phyloP scores from a whole-genome alignment of 2,113 vertebrate genomes.

The Butorides virescens region DNA sequence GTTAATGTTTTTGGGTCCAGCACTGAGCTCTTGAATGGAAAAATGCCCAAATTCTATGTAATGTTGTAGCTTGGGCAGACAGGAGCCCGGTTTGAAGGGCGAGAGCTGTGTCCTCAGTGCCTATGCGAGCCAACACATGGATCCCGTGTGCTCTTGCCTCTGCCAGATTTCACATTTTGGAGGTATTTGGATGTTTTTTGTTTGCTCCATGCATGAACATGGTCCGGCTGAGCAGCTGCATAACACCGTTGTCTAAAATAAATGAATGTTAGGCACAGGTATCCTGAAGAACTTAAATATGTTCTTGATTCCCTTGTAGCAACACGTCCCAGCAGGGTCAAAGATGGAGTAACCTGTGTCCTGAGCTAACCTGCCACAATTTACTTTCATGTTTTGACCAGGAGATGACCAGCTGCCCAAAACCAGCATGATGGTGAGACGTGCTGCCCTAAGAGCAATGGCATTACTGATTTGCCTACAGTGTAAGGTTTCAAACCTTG shows the following conservation, averaged over 20 bases:
- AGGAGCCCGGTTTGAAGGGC: neutral
- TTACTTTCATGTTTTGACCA: neutral
- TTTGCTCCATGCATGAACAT: neutral
- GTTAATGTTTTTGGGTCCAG: neutral
- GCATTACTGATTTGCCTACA: neutral
- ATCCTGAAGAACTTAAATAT: neutral
- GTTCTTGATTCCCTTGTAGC: neutral
- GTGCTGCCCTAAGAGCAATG: neutral
- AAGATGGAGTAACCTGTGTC: neutral
- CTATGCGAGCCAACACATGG: neutral
- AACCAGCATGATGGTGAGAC: neutral
- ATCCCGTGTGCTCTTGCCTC: neutral
- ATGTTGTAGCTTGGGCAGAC: neutral
- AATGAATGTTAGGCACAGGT: neutral
- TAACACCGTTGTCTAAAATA: neutral
- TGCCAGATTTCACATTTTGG: neutral
- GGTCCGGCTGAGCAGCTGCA: neutral
- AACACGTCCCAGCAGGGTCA: neutral
- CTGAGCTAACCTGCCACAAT: neutral
- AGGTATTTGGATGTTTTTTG: neutral
- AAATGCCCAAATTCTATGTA: neutral
- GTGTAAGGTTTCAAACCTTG: neutral
- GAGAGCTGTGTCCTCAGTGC: neutral
- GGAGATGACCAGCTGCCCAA: neutral
- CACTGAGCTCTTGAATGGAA: neutral